A percentile compares a stretch with the other conserved stretches of the same genome.
Conservation (phyloP, 2,888 invertebrate genomes). For the Oligia fasciuncula region DNA sequence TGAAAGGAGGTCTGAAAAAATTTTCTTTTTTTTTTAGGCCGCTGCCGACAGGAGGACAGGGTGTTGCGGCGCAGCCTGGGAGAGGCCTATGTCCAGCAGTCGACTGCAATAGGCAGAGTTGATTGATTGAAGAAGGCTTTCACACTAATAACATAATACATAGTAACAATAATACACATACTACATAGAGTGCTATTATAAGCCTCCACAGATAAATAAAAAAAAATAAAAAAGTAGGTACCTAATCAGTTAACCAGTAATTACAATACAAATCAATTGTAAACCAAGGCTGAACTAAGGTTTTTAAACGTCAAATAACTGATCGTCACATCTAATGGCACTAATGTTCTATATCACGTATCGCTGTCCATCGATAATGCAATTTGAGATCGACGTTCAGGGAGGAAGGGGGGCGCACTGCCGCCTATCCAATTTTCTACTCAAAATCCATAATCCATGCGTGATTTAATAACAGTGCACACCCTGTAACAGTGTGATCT, state of each 20-base stretch:
- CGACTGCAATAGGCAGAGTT: too few species aligned
- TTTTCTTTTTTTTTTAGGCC: too few species aligned
- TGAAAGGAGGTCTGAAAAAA: too few species aligned
- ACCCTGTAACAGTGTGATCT: conserved; percentile 66
- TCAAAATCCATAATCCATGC: conserved; percentile 10
- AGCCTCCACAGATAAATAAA: not conserved
- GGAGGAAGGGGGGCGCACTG: not conserved
- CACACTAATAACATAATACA: too few species aligned
- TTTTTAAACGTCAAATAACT: not conserved
- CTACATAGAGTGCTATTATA: not conserved
- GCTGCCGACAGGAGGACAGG: too few species aligned
- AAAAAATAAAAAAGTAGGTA: too few species aligned
- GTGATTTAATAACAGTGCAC: conserved; percentile 43
- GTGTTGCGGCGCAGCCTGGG: too few species aligned
- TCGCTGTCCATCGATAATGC: conserved; percentile 22
- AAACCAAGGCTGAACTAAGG: not conserved
- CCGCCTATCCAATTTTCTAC: conserved; percentile 32
- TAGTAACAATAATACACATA: not conserved
- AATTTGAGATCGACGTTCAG: conserved; percentile 36
- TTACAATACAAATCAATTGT: not conserved
- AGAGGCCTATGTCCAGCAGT: too few species aligned
- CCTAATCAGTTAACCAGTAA: not conserved
- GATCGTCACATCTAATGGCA: not conserved
- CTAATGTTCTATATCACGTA: conserved; percentile 18
- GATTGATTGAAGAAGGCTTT: too few species aligned